Evolutionary conservation across 2,797 vertebrate genomes (phyloP).

Genomic region (Poecilia wingei): DNA sequence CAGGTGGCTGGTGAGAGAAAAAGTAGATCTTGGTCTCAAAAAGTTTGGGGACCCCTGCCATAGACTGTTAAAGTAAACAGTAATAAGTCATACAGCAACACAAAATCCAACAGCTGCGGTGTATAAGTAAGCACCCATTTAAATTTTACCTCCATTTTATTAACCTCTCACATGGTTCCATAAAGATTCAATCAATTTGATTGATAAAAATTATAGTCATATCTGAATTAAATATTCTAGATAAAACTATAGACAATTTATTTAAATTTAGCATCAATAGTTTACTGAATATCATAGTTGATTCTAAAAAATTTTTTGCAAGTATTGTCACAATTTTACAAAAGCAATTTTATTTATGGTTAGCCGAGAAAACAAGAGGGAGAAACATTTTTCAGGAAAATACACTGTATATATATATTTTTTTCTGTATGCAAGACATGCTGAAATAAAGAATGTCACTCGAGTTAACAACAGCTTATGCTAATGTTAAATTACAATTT

Average conservation of each 20-base stretch:
- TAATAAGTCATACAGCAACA: neutral
- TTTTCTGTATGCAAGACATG: neutral
- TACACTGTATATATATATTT: neutral
- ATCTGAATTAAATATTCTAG: neutral
- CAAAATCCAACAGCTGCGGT: neutral
- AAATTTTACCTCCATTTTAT: neutral
- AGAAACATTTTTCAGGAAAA: neutral
- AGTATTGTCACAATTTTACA: neutral
- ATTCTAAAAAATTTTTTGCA: neutral
- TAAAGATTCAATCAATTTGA: neutral
- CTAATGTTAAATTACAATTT: neutral
- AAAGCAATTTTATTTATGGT: neutral
- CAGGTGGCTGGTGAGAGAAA: too few species aligned
- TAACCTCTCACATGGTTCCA: neutral
- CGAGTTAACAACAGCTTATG: neutral
- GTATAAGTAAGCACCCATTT: neutral
- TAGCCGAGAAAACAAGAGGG: neutral
- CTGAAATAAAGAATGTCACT: too few species aligned
- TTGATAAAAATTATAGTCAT: neutral
- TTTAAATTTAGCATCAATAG: neutral
- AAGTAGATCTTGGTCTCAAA: too few species aligned
- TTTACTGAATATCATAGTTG: neutral
- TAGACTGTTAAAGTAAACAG: neutral
- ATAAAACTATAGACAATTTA: neutral
- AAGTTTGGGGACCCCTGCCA: too few species aligned